These are phyloP conservation scores for Leptinotarsa rubiginosa DNA, from an alignment of 2,888 invertebrate species.

Conservation along the genomic window DNA sequence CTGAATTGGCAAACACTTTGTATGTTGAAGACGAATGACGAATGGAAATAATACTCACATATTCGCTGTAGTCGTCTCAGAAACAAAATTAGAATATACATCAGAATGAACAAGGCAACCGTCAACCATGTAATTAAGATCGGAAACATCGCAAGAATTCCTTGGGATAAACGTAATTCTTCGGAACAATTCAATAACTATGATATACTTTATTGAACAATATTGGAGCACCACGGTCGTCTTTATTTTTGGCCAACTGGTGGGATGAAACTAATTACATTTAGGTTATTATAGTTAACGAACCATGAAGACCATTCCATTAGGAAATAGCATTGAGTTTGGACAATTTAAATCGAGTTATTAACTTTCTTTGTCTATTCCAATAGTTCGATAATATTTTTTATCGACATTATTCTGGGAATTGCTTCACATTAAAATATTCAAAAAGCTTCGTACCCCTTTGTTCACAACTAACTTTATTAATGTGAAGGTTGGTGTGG, in stretches of 20 bases:
- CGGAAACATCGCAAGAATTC: neutral
- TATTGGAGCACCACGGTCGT: neutral
- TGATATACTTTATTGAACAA: neutral
- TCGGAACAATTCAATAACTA: neutral
- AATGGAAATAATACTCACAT: neutral
- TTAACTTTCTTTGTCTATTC: neutral
- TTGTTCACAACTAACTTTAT: no score
- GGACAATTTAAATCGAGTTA: neutral
- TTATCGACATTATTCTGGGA: neutral
- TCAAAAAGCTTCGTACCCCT: no score
- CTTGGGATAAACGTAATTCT: neutral
- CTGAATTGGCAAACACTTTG: no score
- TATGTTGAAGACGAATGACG: neutral
- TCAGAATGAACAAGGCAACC: neutral
- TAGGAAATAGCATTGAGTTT: neutral
- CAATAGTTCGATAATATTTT: neutral
- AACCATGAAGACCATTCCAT: neutral
- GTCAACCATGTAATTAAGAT: neutral
- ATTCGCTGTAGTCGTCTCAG: neutral
- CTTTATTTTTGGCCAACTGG: neutral
- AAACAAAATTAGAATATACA: neutral
- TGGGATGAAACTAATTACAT: constrained; percentile 4
- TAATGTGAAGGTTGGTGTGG: no score
- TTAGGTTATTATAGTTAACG: neutral
- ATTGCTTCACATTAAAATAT: no score